These are phyloP conservation scores for Cerastis leucographa DNA, from an alignment of 2,888 invertebrate species.

Conservation along the genomic window DNA sequence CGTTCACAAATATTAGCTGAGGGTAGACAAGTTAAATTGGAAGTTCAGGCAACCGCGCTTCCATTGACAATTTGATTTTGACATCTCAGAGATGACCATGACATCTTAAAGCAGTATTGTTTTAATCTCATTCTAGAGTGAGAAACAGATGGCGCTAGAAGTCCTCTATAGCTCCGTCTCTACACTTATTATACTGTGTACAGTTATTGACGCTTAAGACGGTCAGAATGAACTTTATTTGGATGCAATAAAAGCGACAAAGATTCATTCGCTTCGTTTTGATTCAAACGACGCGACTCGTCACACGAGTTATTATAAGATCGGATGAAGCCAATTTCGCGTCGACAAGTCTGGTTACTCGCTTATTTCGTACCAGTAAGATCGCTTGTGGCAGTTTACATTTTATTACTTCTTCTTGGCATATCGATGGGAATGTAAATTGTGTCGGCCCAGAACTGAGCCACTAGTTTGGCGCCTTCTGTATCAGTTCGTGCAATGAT, in stretches of 20 bases:
- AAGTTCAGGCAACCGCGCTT: background rate
- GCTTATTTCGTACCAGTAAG: background rate
- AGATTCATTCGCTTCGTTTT: background rate
- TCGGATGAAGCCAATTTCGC: background rate
- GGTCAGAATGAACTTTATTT: background rate
- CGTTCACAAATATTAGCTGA: background rate
- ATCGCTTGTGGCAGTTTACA: no score
- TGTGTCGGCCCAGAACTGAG: no score
- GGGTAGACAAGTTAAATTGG: background rate
- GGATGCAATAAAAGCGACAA: background rate
- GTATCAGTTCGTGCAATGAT: no score
- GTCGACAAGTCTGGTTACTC: background rate
- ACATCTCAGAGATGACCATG: no score
- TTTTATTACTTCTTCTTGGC: no score
- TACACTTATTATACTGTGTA: no score
- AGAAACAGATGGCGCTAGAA: no score
- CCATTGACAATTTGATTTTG: background rate
- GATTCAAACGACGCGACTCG: background rate
- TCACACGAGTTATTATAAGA: background rate
- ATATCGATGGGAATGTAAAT: no score
- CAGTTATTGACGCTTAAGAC: background rate
- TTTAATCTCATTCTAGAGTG: no score
- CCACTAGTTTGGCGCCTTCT: no score
- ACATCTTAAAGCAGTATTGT: no score
- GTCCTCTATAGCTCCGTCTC: no score